Evolutionary conservation across 2,797 vertebrate genomes (phyloP), one percentile per base, ranked within the genome.

Genomic region (Smutsia gigantea): DNA sequence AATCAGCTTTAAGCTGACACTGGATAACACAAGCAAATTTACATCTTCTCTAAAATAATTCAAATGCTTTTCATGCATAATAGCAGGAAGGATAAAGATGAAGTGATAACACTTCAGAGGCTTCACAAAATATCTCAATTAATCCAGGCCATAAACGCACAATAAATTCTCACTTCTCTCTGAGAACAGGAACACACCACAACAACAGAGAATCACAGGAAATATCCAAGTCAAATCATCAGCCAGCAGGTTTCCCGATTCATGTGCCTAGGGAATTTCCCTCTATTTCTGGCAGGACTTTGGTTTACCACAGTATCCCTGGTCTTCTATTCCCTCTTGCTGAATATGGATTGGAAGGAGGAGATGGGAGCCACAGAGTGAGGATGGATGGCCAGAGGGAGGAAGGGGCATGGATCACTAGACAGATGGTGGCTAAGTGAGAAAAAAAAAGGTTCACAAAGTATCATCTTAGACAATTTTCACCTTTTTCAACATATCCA

Each of bases 1-100:
- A 97, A 98, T 97, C 87, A 96, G 95, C 79, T 92, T 95, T 97
- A 97, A 94, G 82, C 23, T 96, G 96, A 98, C 93, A 97, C 74
- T n/a, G 71, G 78, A 63, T 97, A 95, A 88, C 75, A 97, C 84
- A 68, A 95, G 92, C 71, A 94, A 81, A 57, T 95, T 98, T 97
- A 66, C 92, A 91, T 69, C 31, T 31, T 57, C 94, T 96, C 94
- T 95, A 79, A 85, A 97, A 95, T 85, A 96, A 94, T 89, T 95
- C 93, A 93, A 96, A 92, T 64, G 61, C 39, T 95, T 87, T 79
- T 94, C 79, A 96, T 85, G 34, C 75, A 64, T 84, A 91, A 95
- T 84, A 88, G 46, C 27, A 37, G 72, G 71, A 94, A 97, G 83
- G 83, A 96, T 94, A 96, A 90, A 97, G 94, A 97, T 93, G 72